These are phyloP conservation scores for Anniella stebbinsi DNA, from an alignment of 2,797 vertebrate species.

Conservation along the genomic window DNA sequence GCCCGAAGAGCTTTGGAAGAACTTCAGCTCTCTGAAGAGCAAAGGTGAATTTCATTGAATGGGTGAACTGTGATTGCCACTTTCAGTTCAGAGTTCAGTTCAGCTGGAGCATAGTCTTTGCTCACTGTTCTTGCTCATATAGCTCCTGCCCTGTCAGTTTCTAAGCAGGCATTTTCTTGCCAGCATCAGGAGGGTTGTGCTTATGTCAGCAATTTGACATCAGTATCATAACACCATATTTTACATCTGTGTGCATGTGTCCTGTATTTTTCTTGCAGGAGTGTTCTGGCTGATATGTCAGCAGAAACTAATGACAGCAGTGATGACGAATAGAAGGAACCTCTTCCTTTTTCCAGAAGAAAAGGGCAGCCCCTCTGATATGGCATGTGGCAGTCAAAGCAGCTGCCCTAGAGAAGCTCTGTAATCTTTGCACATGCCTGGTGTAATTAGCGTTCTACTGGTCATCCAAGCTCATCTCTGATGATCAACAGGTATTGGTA, in stretches of 20 bases:
- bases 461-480: neutral
- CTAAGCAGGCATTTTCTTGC: neutral
- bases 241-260: neutral
- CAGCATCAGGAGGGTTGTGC: neutral
- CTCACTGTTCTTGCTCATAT: neutral
- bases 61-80: neutral
- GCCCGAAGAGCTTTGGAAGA: constrained; percentile 75
- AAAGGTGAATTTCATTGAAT: constrained; percentile 83
- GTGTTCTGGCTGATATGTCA: constrained; percentile 72
- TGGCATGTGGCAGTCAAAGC: neutral
- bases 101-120: neutral
- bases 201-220: neutral
- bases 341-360: neutral
- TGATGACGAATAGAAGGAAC: constrained; percentile 42
- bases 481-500: neutral
- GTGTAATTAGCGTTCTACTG: neutral
- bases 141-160: neutral
- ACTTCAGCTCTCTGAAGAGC: constrained; percentile 84
- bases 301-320: constrained; percentile 61
- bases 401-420: neutral
- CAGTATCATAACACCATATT: neutral
- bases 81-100: neutral
- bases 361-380: neutral
- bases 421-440: neutral
- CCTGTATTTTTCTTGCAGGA: constrained; percentile 68